phyloP scores from a whole-genome alignment of 2,888 invertebrate species.

The Dioctria linearis region DNA sequence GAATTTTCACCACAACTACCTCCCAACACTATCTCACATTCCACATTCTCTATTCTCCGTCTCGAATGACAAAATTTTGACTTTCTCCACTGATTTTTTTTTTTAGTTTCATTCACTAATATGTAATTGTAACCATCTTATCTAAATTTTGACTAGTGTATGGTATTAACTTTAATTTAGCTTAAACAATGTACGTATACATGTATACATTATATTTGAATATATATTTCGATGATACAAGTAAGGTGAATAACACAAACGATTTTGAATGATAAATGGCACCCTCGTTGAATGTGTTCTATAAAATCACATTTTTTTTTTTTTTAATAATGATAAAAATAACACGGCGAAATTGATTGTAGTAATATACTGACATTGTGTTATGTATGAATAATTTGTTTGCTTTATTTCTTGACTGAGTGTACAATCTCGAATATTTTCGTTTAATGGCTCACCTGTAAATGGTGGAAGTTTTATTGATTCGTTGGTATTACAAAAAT shows the following conservation, averaged over 20 bases:
- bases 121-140: constrained; percentile 17
- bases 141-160: not conserved
- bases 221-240: constrained; percentile 15
- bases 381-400: not conserved
- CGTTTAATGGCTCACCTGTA: constrained; percentile 67
- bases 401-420: constrained; percentile 1
- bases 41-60: too few species aligned
- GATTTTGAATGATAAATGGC: constrained; percentile 27
- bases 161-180: constrained; percentile 15
- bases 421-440: constrained; percentile 10
- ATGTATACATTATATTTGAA: not conserved
- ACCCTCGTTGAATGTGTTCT: constrained; percentile 20
- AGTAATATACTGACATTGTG: constrained; percentile 5
- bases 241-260: constrained; percentile 23
- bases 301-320: not conserved
- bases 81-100: too few species aligned
- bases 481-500: constrained; percentile 79
- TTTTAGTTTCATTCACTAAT: not conserved
- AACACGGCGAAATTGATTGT: constrained; percentile 40
- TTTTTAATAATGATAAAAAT: constrained; percentile 17
- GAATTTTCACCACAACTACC: too few species aligned
- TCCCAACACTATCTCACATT: too few species aligned
- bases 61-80: too few species aligned
- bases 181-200: not conserved
- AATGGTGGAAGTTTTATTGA: constrained; percentile 64